Conservation (phyloP, 1,140 invertebrate genomes). For the Solenopsis fugax region DNA sequence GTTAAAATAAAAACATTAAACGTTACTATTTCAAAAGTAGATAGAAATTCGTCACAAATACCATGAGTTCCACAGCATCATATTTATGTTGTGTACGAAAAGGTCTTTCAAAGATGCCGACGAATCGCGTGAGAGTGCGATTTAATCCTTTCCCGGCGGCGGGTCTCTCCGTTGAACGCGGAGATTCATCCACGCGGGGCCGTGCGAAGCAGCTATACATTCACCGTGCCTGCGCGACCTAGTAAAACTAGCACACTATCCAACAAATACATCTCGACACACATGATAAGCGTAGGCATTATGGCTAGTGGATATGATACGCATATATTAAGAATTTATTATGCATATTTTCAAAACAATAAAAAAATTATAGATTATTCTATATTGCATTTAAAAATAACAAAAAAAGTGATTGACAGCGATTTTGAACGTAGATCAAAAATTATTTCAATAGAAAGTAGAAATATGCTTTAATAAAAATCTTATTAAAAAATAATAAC, state of each 20-base stretch:
- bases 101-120: neutral
- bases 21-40: neutral
- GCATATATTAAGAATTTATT: neutral
- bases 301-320: no score
- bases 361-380: no score
- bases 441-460: no score
- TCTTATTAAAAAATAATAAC: no score
- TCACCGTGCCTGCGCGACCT: conserved; percentile 58
- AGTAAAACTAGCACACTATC: conserved; percentile 62
- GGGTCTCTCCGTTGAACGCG: conserved; percentile 29
- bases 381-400: no score
- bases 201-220: conserved; percentile 68
- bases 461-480: no score
- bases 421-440: no score
- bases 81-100: neutral
- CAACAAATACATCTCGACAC: neutral
- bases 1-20: neutral
- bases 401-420: no score
- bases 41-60: neutral
- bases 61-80: neutral
- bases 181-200: conserved; percentile 58
- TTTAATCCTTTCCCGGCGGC: conserved; percentile 21
- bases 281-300: no score
- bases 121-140: conserved; percentile 16
- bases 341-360: no score